Evolutionary conservation across 2,888 invertebrate genomes (phyloP), one percentile per base, ranked within the genome.

Genomic region (Phengaris arion): DNA sequence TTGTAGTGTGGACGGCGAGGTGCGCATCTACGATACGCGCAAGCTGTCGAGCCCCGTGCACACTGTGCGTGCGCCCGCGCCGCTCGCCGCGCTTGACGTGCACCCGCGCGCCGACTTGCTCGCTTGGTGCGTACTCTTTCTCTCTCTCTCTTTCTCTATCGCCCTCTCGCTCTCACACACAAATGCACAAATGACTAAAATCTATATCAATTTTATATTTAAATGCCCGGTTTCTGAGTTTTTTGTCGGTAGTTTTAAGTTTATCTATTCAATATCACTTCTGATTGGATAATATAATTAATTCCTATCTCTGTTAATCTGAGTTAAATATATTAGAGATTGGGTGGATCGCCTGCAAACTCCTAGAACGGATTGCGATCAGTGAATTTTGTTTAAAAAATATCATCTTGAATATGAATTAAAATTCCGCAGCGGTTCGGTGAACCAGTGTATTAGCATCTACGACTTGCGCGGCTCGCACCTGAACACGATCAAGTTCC

Each of bases 401-500:
- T 35, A 3, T 35, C 4, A 35, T 35, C 2, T 35, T 4, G 35
- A 35, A 35, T 35, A 0, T 35, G 35, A 48, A 48, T 12, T 7
- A 6, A 15, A 57, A n/a, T 15, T 64, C 45, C 89, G 72, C 89
- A 97, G 97, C 85, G 97, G 97, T 35, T 96, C 97, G 0, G 93
- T 95, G 80, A 96, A 96, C 91, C 97, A 97, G 85, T 96, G 95
- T 89, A 97, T 98, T 82, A 96, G 95, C 83, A 94, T 97, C 75
- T 97, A 96, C 90, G 96, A 96, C 83, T 94, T 96, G 81, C 94
- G 95, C 80, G 98, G 98, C 69, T 91, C 94, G 45, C 90, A 94
- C 69, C 94, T 98, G 77, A 97, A 97, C 88, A 95, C 96, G 5
- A 96, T 98, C 85, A 97, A 97, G 86, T 96, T 96, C 88, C 97